These are phyloP conservation scores for Orientallactaga bullata DNA, from an alignment of 2,113 vertebrate genomes.

Conservation along the genomic window DNA sequence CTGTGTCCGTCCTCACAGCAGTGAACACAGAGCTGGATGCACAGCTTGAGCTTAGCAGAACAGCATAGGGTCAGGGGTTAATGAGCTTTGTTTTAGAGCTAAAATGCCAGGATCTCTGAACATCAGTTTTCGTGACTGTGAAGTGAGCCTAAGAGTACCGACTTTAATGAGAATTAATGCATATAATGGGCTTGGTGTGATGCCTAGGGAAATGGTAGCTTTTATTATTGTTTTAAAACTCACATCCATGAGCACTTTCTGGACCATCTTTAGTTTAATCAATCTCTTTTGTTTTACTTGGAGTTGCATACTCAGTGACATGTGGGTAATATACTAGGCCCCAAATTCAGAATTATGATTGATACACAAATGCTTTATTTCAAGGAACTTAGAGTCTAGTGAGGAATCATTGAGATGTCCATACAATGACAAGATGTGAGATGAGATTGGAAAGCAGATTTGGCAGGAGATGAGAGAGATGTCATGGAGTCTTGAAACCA, in stretches of 20 bases:
- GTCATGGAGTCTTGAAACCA: not conserved
- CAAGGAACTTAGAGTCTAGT: not conserved
- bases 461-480: no score
- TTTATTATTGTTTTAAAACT: not conserved
- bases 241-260: not conserved
- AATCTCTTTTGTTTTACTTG: not conserved
- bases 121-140: not conserved
- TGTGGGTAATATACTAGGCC: accelerated
- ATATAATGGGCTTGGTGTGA: not conserved
- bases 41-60: not conserved
- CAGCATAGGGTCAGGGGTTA: accelerated
- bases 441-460: not conserved
- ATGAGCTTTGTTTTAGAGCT: not conserved
- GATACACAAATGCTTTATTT: not conserved
- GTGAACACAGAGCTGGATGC: not conserved
- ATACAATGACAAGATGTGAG: accelerated
- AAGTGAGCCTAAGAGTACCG: not conserved
- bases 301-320: not conserved
- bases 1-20: not conserved
- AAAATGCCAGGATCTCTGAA: not conserved
- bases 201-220: not conserved
- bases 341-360: not conserved
- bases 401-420: not conserved
- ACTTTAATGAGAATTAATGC: not conserved
- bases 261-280: not conserved